Evolutionary conservation across 2,888 invertebrate genomes (phyloP), one percentile per base, ranked within the genome.

Genomic region (Cataglyphis altisquamis): DNA sequence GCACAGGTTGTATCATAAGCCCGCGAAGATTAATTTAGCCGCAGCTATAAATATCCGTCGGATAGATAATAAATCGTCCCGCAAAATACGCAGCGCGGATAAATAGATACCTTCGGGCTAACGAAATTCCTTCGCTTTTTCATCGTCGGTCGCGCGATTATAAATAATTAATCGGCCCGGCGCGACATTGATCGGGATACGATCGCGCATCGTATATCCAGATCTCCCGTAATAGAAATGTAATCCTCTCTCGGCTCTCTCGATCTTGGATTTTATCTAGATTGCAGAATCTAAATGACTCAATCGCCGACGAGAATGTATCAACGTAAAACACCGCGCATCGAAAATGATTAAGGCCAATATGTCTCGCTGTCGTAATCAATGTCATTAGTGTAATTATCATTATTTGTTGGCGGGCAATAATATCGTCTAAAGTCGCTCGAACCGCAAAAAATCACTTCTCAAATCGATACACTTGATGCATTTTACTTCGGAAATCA

Each of bases 211-310:
- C 64, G 84, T 21, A 87, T 84, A 87, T 85, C 80, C 57, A 78
- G 84, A 83, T 77, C 86, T 48, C 9, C 52, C 84, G 81, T 86
- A 91, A 91, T 88, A 90, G 89, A 91, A 91, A 91, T 89, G 88
- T 91, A 91, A 91, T 90, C 90, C 85, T 48, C 48, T 48, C 48
- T 41, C 77, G 78, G 48, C 41, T 6, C 48, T 4, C 48, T 18
- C 15, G 18, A 55, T 67, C 39, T 73, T 15, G 60, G 85, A 82
- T 80, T 89, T 90, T 92, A 91, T 92, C 92, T 90, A 74, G 86
- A 89, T 91, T 90, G 86, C 74, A 82, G 84, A 87, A 92, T 92
- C 92, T 91, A 87, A 87, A 90, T 88, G 85, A 84, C 86, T 68
- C 84, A 84, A 29, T 87, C 77, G 32, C 52, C 67, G 74, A 55